A percentile compares a stretch with the other conserved stretches of the same genome.
Evolutionary conservation across 1,140 invertebrate genomes (phyloP).

Genomic region (Bombus huntii): DNA sequence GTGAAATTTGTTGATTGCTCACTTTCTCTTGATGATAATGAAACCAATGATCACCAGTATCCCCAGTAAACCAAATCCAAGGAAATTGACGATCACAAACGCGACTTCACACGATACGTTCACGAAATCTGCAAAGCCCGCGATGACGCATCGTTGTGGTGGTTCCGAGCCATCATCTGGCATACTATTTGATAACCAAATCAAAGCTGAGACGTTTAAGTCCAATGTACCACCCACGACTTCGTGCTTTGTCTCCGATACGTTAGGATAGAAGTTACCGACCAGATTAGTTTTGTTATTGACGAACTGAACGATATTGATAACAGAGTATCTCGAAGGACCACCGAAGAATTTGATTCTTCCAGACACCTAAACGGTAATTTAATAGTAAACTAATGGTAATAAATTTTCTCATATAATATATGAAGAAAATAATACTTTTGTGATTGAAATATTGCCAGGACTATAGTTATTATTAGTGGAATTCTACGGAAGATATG

Average conservation of each 20-base stretch:
- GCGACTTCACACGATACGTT: constrained; percentile 88
- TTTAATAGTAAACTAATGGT: too few species aligned
- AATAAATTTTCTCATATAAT: too few species aligned
- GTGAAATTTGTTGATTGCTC: constrained; percentile 37
- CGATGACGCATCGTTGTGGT: constrained; percentile 84
- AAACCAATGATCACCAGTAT: constrained; percentile 85
- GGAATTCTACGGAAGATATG: too few species aligned
- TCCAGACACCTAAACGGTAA: constrained; percentile 85
- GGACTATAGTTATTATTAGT: too few species aligned
- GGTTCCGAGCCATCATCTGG: constrained; percentile 88
- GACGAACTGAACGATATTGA: constrained; percentile 89
- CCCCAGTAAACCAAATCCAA: constrained; percentile 86
- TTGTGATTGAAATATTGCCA: too few species aligned
- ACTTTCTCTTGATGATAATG: constrained; percentile 88
- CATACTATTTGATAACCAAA: constrained; percentile 85
- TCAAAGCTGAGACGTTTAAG: constrained; percentile 84
- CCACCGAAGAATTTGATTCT: constrained; percentile 87
- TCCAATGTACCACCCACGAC: constrained; percentile 81
- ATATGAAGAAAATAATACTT: too few species aligned
- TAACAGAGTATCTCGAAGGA: constrained; percentile 87
- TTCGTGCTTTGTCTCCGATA: constrained; percentile 74
- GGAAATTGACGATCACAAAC: constrained; percentile 87
- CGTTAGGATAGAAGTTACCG: constrained; percentile 86
- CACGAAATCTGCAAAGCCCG: constrained; percentile 86
- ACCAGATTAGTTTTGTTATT: constrained; percentile 83